Conservation (phyloP, 2,888 invertebrate species). For the Drosophila mayaguana region DNA sequence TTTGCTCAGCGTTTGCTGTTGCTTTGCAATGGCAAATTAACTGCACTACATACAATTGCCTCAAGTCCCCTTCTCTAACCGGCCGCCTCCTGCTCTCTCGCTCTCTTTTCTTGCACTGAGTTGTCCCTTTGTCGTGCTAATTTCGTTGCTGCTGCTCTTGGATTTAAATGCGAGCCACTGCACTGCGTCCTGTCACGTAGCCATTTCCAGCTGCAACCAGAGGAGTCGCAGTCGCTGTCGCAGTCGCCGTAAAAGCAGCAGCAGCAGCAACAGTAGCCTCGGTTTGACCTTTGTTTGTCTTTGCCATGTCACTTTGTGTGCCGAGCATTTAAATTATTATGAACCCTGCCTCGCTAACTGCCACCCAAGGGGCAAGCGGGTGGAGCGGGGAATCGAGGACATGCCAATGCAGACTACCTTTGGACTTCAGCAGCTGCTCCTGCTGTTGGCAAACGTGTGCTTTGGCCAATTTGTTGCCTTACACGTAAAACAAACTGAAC, state of each 20-base stretch:
- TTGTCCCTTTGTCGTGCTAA: slow-evolving; percentile 77
- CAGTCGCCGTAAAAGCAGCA: neutral
- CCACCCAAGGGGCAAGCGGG: slow-evolving; percentile 5
- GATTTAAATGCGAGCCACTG: slow-evolving; percentile 78
- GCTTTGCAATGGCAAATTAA: slow-evolving; percentile 72
- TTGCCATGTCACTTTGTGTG: slow-evolving; percentile 80
- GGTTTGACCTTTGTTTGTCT: slow-evolving; percentile 80
- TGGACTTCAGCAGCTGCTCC: slow-evolving; percentile 13
- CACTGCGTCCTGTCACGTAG: slow-evolving; percentile 77
- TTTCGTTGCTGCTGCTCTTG: slow-evolving; percentile 72
- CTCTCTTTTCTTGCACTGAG: slow-evolving; percentile 18
- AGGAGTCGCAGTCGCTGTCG: slow-evolving; percentile 9
- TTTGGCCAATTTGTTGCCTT: slow-evolving; percentile 78
- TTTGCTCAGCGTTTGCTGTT: slow-evolving; percentile 75
- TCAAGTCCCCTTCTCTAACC: slow-evolving; percentile 7
- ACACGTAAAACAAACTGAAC: slow-evolving; percentile 80
- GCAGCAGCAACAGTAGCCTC: slow-evolving; percentile 8
- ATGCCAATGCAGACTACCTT: slow-evolving; percentile 32
- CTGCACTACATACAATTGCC: slow-evolving; percentile 46
- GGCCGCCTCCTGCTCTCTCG: neutral
- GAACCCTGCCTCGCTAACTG: slow-evolving; percentile 64
- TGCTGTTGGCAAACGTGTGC: slow-evolving; percentile 71
- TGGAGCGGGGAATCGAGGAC: neutral
- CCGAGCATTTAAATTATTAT: slow-evolving; percentile 83
- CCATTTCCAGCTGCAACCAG: slow-evolving; percentile 72